Evolutionary conservation across 2,797 vertebrate genomes (phyloP).

Genomic region (Myripristis murdjan): DNA sequence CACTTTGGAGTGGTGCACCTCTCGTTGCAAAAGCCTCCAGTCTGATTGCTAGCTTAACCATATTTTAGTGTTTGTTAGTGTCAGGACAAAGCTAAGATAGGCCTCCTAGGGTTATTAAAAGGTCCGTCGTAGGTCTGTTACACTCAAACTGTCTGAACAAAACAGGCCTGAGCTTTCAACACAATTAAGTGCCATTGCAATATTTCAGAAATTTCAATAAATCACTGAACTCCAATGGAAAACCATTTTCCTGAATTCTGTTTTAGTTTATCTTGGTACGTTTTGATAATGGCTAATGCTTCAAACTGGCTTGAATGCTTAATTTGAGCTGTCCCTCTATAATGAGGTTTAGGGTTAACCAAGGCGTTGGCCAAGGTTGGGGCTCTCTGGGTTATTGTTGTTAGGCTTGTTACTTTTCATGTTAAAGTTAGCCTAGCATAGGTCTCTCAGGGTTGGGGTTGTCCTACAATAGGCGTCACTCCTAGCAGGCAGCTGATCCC

Average conservation of each 20-base stretch:
- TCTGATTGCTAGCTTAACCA: constrained; percentile 15
- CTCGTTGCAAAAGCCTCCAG: constrained; percentile 17
- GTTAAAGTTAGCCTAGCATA: constrained; percentile 23
- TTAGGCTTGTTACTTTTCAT: constrained; percentile 27
- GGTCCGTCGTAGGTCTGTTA: constrained; percentile 3
- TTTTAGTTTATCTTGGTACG: not conserved
- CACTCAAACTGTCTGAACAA: constrained; percentile 11
- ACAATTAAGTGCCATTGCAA: constrained; percentile 22
- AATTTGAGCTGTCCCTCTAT: not conserved
- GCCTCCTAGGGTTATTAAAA: constrained; percentile 1
- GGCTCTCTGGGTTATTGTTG: constrained; percentile 25
- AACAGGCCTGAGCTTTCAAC: constrained; percentile 24
- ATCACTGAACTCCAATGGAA: constrained; percentile 11
- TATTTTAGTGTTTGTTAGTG: constrained; percentile 16
- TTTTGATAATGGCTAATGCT: constrained; percentile 27
- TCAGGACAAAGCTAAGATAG: constrained; percentile 2
- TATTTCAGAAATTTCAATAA: constrained; percentile 11
- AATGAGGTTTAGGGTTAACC: not conserved
- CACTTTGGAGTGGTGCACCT: constrained; percentile 11
- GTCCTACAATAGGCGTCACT: constrained; percentile 76
- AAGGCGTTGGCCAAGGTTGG: constrained; percentile 4
- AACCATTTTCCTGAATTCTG: not conserved
- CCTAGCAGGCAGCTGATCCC: constrained; percentile 79
- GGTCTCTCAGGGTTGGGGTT: constrained; percentile 38
- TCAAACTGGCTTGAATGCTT: constrained; percentile 9